Base-by-base conservation (phyloP, 1,140 invertebrate genomes). In the Philopotamus ludificatus region DNA sequence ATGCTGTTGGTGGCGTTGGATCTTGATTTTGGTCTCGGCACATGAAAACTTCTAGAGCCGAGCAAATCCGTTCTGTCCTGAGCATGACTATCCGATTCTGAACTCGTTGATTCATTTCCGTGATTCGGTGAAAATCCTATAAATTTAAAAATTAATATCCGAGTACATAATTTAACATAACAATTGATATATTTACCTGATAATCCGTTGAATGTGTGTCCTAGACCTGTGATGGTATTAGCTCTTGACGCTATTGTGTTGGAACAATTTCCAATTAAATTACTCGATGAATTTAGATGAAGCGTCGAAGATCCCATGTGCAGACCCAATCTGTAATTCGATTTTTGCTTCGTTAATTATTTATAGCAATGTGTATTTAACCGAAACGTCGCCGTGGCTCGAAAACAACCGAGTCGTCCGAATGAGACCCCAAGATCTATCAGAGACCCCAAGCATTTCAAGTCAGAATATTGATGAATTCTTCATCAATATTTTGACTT, bases 1-100 rank as follows among this genome's bases (percentile, higher is more conserved):
- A 70, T 70, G 26, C 69, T 70, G 50, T 70, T 70, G 12, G 60
- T 65, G 2, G 69, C 60, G 25, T 85, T 83, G 54, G 84, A 86
- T 63, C 90, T 82, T 54, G 89, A 92, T 75, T 91, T 92, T 10
- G 90, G 90, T 70, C 91, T 81, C 1, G 90, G 90, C 51, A 91
- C 89, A 23, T 81, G 78, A 58, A 80, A 80, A 9, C 75, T 77
- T 49, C 72, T 76, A 18, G 62, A 77, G 8, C 85, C 85, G 2
- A 91, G 81, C 26, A 93, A 77, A 74, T 92, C 90, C 15, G 88
- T 85, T 63, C 89, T 81, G 62, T 86, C 84, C 65, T 84, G 83
- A 0, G 77, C 79, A 65, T 84, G 82, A n/a, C 81, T 83, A 54
- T 84, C 84, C 0, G 83, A 84, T 50, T 79, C 78, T 0, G 87